A percentile compares a stretch with the other conserved stretches of the same genome.
Conservation (phyloP, 2,888 invertebrate species). For the Pollenia labialis region DNA sequence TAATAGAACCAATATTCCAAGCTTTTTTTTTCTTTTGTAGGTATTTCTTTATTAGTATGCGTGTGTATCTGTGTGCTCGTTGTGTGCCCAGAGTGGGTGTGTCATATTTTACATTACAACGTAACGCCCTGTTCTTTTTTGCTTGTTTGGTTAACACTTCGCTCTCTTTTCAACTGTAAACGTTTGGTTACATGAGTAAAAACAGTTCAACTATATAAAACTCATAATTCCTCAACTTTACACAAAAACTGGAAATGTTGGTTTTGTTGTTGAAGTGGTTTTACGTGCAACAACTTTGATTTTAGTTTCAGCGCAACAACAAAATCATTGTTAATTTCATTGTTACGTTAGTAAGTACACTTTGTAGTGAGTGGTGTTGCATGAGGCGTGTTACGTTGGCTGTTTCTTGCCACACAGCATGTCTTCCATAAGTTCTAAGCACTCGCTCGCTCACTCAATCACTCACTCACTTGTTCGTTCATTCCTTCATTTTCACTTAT, state of each 20-base stretch:
- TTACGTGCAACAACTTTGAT: slow-evolving; percentile 58
- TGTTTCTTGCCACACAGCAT: slow-evolving; percentile 54
- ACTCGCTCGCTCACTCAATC: slow-evolving; percentile 34
- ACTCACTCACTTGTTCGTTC: slow-evolving; percentile 27
- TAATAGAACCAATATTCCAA: slow-evolving; percentile 54
- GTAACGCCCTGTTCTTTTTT: slow-evolving; percentile 51
- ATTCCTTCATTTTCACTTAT: slow-evolving; percentile 24
- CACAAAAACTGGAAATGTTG: slow-evolving; percentile 22
- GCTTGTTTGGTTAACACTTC: slow-evolving; percentile 9
- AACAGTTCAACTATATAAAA: slow-evolving; percentile 55
- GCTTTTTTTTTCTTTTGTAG: slow-evolving; percentile 3
- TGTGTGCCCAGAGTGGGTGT: slow-evolving; percentile 36
- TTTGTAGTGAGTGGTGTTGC: slow-evolving; percentile 39
- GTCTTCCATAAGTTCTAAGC: slow-evolving; percentile 36
- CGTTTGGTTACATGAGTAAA: slow-evolving; percentile 13
- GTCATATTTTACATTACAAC: slow-evolving; percentile 56
- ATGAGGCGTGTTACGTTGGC: slow-evolving; percentile 40
- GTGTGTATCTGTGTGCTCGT: not conserved
- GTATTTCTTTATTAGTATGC: not conserved
- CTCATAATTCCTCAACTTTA: slow-evolving; percentile 9
- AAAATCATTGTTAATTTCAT: slow-evolving; percentile 66
- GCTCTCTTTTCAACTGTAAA: not conserved
- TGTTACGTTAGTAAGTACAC: slow-evolving; percentile 38
- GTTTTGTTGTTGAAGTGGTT: slow-evolving; percentile 20
- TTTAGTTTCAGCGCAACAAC: slow-evolving; percentile 36